Evolutionary conservation across 1,140 invertebrate genomes (phyloP).

Genomic region (Heliconius eleuchia): DNA sequence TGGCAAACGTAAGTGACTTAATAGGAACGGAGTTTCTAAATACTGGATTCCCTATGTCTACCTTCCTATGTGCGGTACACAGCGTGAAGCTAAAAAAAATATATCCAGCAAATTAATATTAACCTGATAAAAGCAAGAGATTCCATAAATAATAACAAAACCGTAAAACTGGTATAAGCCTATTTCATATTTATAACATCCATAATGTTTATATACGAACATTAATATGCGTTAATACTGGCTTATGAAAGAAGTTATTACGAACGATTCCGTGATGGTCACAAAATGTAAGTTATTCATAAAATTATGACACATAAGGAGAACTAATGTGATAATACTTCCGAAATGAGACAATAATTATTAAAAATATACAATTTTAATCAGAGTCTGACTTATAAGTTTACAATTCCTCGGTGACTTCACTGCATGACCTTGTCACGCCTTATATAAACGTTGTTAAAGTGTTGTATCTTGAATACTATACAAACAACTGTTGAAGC

Average conservation of each 20-base stretch:
- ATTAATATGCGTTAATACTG: constrained; percentile 27
- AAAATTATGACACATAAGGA: too few relatives aligned
- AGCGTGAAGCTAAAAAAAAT: not conserved
- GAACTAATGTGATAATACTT: not conserved
- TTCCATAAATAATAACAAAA: constrained; percentile 13
- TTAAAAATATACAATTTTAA: constrained; percentile 1
- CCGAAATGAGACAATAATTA: not conserved
- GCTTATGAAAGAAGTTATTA: constrained; percentile 22
- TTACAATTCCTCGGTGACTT: constrained; percentile 27
- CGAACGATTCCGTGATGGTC: too few relatives aligned
- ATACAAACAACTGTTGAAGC: constrained; percentile 14
- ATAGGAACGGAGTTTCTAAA: too few relatives aligned
- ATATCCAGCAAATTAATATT: not conserved
- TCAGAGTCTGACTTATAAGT: constrained; percentile 16
- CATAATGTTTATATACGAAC: constrained; percentile 25
- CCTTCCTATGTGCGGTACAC: too few relatives aligned
- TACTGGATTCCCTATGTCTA: too few relatives aligned
- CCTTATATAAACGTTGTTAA: constrained; percentile 23
- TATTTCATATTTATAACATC: constrained; percentile 33
- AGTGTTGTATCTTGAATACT: constrained; percentile 18
- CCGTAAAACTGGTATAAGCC: constrained; percentile 14
- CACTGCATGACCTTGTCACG: constrained; percentile 28
- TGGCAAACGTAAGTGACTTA: too few relatives aligned
- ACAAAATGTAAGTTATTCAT: too few relatives aligned
- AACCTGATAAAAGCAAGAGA: not conserved